Percentiles rank a stretch among this genome's conserved stretches.
Evolutionary conservation across 1,140 invertebrate genomes (phyloP).

Genomic region (Hyposmocoma kahamanoa): DNA sequence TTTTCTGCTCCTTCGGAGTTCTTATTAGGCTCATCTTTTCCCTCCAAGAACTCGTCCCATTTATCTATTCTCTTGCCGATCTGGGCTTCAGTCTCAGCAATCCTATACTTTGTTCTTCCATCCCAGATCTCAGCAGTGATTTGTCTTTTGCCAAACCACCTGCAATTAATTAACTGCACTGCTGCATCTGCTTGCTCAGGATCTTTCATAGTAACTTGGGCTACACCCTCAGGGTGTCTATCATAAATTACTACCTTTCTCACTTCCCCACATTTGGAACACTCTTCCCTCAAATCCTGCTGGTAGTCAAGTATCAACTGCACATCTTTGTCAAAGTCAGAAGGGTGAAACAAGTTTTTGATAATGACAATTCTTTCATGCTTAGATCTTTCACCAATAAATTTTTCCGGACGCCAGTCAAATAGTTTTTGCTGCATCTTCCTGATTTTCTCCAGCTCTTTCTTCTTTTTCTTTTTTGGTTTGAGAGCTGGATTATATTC

Average conservation of each 20-base stretch:
- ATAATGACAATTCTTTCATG: constrained; percentile 94
- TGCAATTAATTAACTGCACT: constrained; percentile 89
- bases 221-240: constrained; percentile 94
- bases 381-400: constrained; percentile 87
- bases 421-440: constrained; percentile 97
- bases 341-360: constrained; percentile 94
- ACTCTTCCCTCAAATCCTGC: constrained; percentile 92
- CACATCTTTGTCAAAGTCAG: constrained; percentile 93
- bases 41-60: constrained; percentile 91
- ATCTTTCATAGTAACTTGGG: constrained; percentile 92
- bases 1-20: constrained; percentile 23
- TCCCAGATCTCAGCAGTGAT: constrained; percentile 94
- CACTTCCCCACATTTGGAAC: constrained; percentile 93
- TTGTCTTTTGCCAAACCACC: constrained; percentile 92
- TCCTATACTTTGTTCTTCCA: constrained; percentile 95
- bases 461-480: constrained; percentile 92
- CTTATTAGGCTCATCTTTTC: constrained; percentile 29
- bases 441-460: constrained; percentile 92
- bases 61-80: constrained; percentile 85
- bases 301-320: constrained; percentile 92
- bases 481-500: constrained; percentile 95
- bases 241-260: constrained; percentile 95
- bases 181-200: constrained; percentile 94
- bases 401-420: constrained; percentile 96
- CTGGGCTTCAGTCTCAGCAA: constrained; percentile 93